phyloP scores from a whole-genome alignment of 2,888 invertebrate species.

The Apamea crenata region DNA sequence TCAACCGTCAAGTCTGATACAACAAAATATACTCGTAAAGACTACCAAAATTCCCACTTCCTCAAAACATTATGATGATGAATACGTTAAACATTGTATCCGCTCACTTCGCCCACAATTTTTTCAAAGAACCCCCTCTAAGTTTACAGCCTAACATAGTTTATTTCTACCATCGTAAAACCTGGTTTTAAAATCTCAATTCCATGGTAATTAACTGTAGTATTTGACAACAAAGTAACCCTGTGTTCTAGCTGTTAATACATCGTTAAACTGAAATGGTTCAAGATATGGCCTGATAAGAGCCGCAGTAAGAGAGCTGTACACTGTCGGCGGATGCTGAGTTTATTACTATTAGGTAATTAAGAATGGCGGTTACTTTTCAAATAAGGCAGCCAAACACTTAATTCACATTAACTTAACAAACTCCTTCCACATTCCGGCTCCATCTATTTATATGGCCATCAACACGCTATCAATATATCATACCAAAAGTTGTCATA shows the following conservation, averaged over 20 bases:
- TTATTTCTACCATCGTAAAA: slow-evolving; percentile 68
- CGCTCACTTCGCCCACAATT: slow-evolving; percentile 20
- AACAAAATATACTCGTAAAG: not conserved
- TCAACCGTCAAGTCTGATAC: not conserved
- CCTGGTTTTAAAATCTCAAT: slow-evolving; percentile 68
- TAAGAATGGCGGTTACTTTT: slow-evolving; percentile 23
- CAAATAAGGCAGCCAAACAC: not conserved
- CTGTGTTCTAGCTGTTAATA: slow-evolving; percentile 69
- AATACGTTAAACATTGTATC: slow-evolving; percentile 35
- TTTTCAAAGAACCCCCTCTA: slow-evolving; percentile 43
- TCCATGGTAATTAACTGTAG: slow-evolving; percentile 70
- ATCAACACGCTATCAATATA: not conserved
- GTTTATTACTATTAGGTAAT: slow-evolving; percentile 34
- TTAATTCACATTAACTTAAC: not conserved
- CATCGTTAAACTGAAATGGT: slow-evolving; percentile 69
- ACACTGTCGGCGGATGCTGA: slow-evolving; percentile 44
- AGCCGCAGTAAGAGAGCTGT: slow-evolving; percentile 29
- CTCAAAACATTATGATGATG: not conserved
- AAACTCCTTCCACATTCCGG: not conserved
- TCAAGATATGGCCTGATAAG: slow-evolving; percentile 66
- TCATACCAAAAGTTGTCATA: not conserved
- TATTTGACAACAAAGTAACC: slow-evolving; percentile 69
- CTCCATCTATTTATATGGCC: not conserved
- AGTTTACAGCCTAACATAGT: slow-evolving; percentile 61
- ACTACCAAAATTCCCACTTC: not conserved